Percentiles rank a stretch among this genome's conserved stretches.
phyloP scores from a whole-genome alignment of 2,113 vertebrate genomes.

The Brachirus orientalis region DNA sequence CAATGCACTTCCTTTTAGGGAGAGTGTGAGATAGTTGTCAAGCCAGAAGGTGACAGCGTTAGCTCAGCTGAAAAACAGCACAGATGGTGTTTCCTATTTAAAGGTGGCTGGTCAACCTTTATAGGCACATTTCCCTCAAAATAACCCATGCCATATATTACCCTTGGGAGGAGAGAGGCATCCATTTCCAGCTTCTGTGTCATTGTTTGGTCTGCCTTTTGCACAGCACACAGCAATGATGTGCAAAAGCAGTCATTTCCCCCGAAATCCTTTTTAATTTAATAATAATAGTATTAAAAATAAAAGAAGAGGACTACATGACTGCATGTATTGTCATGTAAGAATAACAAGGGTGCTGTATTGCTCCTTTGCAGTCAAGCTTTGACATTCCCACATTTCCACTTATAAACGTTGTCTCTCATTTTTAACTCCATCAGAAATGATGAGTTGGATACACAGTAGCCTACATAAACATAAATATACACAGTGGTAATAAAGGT shows the following conservation, averaged over 20 bases:
- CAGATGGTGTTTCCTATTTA: constrained; percentile 26
- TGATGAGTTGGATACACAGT: too few relatives aligned
- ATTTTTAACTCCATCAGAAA: too few relatives aligned
- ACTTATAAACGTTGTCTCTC: too few relatives aligned
- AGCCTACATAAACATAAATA: too few relatives aligned
- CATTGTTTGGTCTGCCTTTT: constrained; percentile 15
- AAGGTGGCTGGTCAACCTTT: constrained; percentile 16
- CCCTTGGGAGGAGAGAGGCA: constrained; percentile 17
- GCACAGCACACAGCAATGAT: background rate
- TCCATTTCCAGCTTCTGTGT: constrained; percentile 19
- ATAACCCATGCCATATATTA: constrained; percentile 7
- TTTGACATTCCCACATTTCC: too few relatives aligned
- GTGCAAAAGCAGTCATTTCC: background rate
- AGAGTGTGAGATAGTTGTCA: constrained; percentile 27
- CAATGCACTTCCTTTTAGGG: background rate
- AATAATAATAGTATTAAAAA: too few relatives aligned
- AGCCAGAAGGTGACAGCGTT: constrained; percentile 10
- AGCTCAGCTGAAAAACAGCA: constrained; percentile 9
- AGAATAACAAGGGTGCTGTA: too few relatives aligned
- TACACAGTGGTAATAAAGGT: too few relatives aligned
- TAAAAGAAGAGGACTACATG: too few relatives aligned
- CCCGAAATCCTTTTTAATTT: too few relatives aligned
- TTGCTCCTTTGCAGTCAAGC: too few relatives aligned
- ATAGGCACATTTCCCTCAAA: constrained; percentile 8
- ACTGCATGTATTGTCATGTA: too few relatives aligned